Evolutionary conservation across 2,113 vertebrate genomes (phyloP).

Genomic region (Numenius arquata): DNA sequence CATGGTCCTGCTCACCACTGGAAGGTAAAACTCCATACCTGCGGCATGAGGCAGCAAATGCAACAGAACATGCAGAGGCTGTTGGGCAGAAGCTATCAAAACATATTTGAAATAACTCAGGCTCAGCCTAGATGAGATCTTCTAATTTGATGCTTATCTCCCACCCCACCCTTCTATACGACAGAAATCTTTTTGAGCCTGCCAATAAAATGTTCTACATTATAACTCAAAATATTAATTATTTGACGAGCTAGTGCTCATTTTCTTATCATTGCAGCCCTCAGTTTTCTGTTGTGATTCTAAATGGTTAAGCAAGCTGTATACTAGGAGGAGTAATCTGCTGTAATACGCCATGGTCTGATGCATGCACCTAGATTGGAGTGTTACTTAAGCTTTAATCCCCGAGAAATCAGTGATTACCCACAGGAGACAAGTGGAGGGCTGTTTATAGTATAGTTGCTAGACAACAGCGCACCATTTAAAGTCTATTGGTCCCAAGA

Average conservation of each 20-base stretch:
- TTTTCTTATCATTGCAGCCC: neutral
- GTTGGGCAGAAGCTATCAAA: neutral
- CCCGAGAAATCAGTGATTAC: constrained; percentile 60
- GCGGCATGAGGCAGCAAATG: neutral
- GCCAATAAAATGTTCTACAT: neutral
- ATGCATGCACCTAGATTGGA: constrained; percentile 59
- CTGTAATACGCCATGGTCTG: constrained; percentile 36
- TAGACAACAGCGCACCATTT: neutral
- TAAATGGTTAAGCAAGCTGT: constrained; percentile 53
- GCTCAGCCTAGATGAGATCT: neutral
- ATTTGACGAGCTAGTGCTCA: neutral
- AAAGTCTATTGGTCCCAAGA: constrained; percentile 33
- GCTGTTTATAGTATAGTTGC: constrained; percentile 54
- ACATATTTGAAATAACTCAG: neutral
- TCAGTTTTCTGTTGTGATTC: neutral
- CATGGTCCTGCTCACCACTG: neutral
- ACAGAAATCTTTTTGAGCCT: neutral
- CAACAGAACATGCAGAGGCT: neutral
- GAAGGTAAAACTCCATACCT: neutral
- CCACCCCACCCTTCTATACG: neutral
- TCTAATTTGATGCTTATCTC: neutral
- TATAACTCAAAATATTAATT: neutral
- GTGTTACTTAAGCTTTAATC: constrained; percentile 67
- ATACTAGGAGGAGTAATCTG: constrained; percentile 37
- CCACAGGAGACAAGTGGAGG: constrained; percentile 36